Evolutionary conservation across 2,113 vertebrate species (phyloP), one percentile per base, ranked within the genome.

Genomic region (Panthera uncia): DNA sequence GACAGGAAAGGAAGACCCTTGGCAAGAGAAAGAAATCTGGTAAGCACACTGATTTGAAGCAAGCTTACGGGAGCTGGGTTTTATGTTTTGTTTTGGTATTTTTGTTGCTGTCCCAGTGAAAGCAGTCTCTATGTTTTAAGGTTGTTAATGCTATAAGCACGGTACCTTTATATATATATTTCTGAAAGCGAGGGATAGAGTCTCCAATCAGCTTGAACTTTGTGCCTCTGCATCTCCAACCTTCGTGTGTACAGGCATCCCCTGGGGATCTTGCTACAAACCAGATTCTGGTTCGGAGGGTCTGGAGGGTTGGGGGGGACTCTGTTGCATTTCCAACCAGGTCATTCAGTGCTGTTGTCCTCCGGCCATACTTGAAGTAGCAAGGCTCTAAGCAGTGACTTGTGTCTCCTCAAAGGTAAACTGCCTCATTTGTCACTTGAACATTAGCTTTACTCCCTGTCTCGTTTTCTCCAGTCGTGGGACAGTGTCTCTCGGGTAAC

Each of bases 171-270:
- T 78, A 45, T 78, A 45, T 9, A 19, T 86, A 48, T 41, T 89
- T 73, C 31, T 88, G 80, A 71, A 94, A 96, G 52, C 10, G 50
- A 93, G 93, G 29, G n/a, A 68, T 52, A 13, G 14, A 15, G 4
- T 82, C 27, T 84, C 61, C 41, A 16, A 0, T 57, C 4, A 3
- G 2, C 27, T 83, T 65, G 36, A 66, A 36, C 14, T 27, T 55
- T 89, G 38, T 10, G 18, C 25, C 31, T 7, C 11, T 6, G 14
- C 76, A 31, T 57, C 52, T 80, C 55, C 45, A 38, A 76, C 45
- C 1, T 61, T 31, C 3, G 0, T 5, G 7, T 15, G 13, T 4
- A 15, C 18, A 11, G 0, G 0, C 21, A 19, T 89, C 27, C 25
- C 52, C 31, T 63, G 9, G 25, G 52, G 45, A 36, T 69, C 41